These are phyloP conservation scores for Hypomecis punctinalis DNA, from an alignment of 2,888 invertebrate genomes.

Conservation along the genomic window DNA sequence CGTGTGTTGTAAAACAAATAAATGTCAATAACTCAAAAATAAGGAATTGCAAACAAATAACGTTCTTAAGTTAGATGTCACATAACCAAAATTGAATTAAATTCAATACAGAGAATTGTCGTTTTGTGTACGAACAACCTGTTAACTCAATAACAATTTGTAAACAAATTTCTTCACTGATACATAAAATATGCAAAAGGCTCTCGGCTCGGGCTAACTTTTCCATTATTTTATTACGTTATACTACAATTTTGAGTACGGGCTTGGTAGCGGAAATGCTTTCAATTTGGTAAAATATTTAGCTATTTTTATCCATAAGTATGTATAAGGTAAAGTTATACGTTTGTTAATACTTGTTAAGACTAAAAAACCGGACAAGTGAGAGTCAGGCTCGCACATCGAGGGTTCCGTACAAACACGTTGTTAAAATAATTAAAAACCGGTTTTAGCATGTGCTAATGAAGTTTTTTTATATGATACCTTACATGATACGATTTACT, in stretches of 20 bases:
- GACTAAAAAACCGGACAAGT: no score
- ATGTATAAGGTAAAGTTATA: background rate
- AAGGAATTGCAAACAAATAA: no score
- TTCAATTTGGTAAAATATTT: background rate
- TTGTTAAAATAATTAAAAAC: no score
- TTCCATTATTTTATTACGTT: conserved; percentile 1
- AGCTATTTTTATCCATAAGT: background rate
- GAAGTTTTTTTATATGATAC: no score
- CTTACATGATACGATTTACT: no score
- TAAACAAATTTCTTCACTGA: background rate
- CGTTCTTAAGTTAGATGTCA: no score
- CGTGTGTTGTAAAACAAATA: no score
- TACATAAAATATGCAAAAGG: conserved; percentile 14
- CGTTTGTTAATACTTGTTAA: background rate
- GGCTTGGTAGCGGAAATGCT: background rate
- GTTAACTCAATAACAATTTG: background rate
- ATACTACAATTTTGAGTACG: conserved; percentile 5
- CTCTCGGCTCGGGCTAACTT: conserved; percentile 1
- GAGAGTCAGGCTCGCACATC: no score
- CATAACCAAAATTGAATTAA: no score
- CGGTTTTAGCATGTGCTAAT: no score
- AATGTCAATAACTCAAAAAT: no score
- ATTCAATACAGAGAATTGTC: background rate
- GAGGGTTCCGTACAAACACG: no score
- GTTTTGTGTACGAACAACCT: background rate